Evolutionary conservation across 2,888 invertebrate species (phyloP), one percentile per base, ranked within the genome.

Genomic region (Leptothorax acervorum): DNA sequence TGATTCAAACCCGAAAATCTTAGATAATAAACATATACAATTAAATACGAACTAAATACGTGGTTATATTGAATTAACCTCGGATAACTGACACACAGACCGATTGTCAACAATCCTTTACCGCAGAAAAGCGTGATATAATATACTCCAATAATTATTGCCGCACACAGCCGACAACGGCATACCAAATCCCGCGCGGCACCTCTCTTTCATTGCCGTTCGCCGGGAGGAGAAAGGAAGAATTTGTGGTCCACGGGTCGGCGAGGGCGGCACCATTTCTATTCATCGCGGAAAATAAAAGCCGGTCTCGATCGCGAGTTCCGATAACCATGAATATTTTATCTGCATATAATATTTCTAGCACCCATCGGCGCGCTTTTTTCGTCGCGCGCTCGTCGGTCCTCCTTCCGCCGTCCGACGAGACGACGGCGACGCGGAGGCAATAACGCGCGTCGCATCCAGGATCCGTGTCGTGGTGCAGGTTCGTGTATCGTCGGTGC

Each of bases 271-370:
- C 87, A 86, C 89, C 90, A 91, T 93, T 93, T 92, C 92, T 93
- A 93, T 93, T 93, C 93, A 93, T 93, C 92, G 86, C 84, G 90
- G 87, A 92, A 93, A 92, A 93, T 92, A 93, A 93, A 93, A 92
- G 92, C 91, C 92, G 91, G 86, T 88, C 86, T 89, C 91, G 93
- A 93, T 93, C 93, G 90, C 86, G 88, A 90, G 90, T 90, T 87
- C 87, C 92, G 93, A 93, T 93, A 92, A 89, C 92, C 89, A 93
- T 93, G 93, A 93, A 93, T 93, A 93, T 93, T 91, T 92, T 91
- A 93, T 93, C 92, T 86, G 91, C 91, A 92, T 92, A 93, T 92
- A 93, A 90, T 90, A 90, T 90, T 86, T 86, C 87, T 63, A n/a
- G 65, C 85, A 60, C 63, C 65, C 55, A 39, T 57, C 74, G 42